A percentile compares a stretch with the other conserved stretches of the same genome.
Conservation (phyloP, 2,797 vertebrate species). For the Schizopygopsis malacanthus region DNA sequence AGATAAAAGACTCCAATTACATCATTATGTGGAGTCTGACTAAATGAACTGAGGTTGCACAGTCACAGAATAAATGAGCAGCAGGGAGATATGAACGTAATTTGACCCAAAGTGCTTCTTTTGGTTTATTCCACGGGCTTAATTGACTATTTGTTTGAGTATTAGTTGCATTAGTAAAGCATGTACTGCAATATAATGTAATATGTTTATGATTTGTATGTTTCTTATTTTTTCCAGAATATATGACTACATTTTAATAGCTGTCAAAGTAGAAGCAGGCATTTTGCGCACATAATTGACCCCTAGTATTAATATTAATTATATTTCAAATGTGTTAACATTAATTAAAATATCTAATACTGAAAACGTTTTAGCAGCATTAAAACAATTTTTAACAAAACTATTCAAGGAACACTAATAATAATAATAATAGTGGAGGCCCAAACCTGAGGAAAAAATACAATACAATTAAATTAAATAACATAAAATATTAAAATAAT, state of each 20-base stretch:
- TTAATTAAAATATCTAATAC: not conserved
- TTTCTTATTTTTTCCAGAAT: not conserved
- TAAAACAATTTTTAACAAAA: no score
- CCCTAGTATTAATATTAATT: not conserved
- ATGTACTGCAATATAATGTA: not conserved
- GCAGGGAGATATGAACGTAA: slow-evolving; percentile 10
- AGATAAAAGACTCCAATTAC: slow-evolving; percentile 28
- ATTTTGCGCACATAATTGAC: not conserved
- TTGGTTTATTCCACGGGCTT: slow-evolving; percentile 24
- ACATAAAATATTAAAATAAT: not conserved
- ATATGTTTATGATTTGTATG: not conserved
- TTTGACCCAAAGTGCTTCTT: slow-evolving; percentile 32
- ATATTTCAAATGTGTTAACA: not conserved
- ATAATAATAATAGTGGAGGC: no score
- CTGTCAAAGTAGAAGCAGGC: not conserved
- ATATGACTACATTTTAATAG: not conserved
- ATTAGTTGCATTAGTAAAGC: slow-evolving; percentile 5
- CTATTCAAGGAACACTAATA: no score
- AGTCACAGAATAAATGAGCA: slow-evolving; percentile 42
- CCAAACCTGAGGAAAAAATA: not conserved
- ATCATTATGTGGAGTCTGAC: slow-evolving; percentile 35
- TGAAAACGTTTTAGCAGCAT: not conserved
- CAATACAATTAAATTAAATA: not conserved
- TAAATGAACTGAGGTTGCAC: slow-evolving; percentile 28
- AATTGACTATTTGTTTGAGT: slow-evolving; percentile 5